Base-by-base conservation (phyloP, 2,888 invertebrate genomes). In the Choreutis nemorana region DNA sequence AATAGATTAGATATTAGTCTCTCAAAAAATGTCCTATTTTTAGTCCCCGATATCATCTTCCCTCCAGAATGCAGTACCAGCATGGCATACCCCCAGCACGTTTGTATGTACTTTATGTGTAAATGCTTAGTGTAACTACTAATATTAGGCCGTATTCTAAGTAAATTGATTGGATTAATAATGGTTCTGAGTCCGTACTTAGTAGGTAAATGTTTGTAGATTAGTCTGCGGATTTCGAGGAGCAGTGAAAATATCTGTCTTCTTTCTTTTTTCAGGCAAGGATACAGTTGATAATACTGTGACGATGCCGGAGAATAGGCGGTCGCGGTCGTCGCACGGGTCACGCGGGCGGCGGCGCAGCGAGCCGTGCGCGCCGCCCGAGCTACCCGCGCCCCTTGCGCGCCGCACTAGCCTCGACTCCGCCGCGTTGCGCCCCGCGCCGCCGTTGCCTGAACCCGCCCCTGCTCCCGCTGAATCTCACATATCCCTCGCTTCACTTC, bases 341-440 rank as follows among this genome's bases (percentile, higher is more conserved):
- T 81, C 64, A 45, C 63, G 73, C 26, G 60, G 72, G 31, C 63
- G 75, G 26, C 60, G 72, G 31, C 59, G 63, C 40, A 75, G 63
- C 50, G 73, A 72, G 50, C 71, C 75, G 23, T 70, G 64, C 48
- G 64, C 66, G 23, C 61, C 65, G 31, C 53, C 61, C 16, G n/a
- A n/a, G n/a, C n/a, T n/a, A n/a, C 58, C 61, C 37, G 53, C 45
- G 23, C 67, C 75, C 27, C 54, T 66, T 33, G 68, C 71, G 48
- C 79, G 87, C 32, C 81, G 87, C 40, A 82, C 85, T 35, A 87
- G 86, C 50, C 81, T 86, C 50, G 85, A 86, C 45, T 58, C 63
- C 34, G 60, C 81, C 65, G 49, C 67, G 26, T 49, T 68, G 8
- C 66, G 67, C 31, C 50, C 62, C 33, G 40, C 45, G 26, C n/a